Conservation (phyloP, 2,797 vertebrate species). For the Mus minutoides region DNA sequence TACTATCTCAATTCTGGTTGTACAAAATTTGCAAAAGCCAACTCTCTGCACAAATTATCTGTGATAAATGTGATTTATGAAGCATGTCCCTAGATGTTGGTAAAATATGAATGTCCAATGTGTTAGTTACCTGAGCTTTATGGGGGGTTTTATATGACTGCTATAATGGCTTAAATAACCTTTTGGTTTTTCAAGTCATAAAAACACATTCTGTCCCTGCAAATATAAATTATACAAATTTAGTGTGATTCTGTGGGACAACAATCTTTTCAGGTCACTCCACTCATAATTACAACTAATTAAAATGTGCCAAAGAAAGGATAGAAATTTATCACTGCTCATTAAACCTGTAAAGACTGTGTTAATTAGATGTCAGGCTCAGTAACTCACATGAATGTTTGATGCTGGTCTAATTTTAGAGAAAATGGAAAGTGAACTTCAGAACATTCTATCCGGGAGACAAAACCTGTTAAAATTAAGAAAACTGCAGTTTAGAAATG, state of each 20-base stretch:
- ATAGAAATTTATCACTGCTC: constrained; percentile 92
- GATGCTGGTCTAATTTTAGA: constrained; percentile 86
- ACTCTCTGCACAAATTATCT: constrained; percentile 28
- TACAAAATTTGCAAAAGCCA: constrained; percentile 23
- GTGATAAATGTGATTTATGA: constrained; percentile 74
- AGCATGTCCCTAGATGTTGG: constrained; percentile 62
- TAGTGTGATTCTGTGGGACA: constrained; percentile 87
- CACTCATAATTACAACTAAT: constrained; percentile 91
- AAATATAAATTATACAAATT: constrained; percentile 86
- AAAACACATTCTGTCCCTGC: constrained; percentile 79
- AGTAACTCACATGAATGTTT: constrained; percentile 89
- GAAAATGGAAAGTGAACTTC: constrained; percentile 75
- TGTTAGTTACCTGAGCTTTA: constrained; percentile 80
- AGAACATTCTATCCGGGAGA: constrained; percentile 49
- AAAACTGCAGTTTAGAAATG: constrained; percentile 40
- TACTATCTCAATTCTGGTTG: not conserved
- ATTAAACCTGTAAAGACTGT: constrained; percentile 91
- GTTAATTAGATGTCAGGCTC: constrained; percentile 92
- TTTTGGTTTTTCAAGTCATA: constrained; percentile 81
- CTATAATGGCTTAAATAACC: constrained; percentile 82
- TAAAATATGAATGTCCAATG: constrained; percentile 79
- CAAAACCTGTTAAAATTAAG: not conserved
- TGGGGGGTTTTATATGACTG: constrained; percentile 70
- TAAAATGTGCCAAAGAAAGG: constrained; percentile 92
- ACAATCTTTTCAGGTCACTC: constrained; percentile 90